A percentile compares a stretch with the other conserved stretches of the same genome.
Conservation (phyloP, 2,113 vertebrate species). For the Turnix velox region DNA sequence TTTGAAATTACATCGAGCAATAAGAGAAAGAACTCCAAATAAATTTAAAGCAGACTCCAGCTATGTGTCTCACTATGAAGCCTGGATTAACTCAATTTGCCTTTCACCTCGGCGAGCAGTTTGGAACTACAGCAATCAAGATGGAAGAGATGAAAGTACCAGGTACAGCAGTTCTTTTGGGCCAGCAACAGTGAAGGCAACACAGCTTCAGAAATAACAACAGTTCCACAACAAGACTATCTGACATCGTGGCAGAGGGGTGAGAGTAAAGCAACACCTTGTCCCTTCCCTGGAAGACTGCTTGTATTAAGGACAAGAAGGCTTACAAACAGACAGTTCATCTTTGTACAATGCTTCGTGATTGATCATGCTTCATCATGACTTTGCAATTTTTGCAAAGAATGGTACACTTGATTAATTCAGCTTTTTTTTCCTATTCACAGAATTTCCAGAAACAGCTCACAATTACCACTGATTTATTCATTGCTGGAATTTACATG, state of each 20-base stretch:
- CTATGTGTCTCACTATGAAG: neutral
- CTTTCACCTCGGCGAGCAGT: neutral
- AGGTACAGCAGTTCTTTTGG: neutral
- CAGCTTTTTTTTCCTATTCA: neutral
- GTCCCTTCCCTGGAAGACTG: neutral
- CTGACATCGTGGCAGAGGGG: neutral
- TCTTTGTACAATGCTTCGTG: neutral
- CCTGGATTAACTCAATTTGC: neutral
- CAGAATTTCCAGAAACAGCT: neutral
- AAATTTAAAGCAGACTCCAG: neutral
- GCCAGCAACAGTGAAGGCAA: neutral
- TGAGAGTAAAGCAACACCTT: neutral
- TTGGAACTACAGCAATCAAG: neutral
- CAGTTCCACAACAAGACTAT: neutral
- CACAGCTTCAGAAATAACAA: neutral
- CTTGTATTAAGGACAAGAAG: neutral
- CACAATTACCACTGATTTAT: neutral
- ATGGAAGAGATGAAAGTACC: neutral
- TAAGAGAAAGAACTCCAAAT: neutral
- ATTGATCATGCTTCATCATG: too few relatives aligned
- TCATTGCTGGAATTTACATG: neutral
- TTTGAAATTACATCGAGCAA: neutral
- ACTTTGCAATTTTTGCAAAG: neutral
- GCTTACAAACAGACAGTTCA: neutral
- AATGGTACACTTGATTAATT: neutral